These are phyloP conservation scores for Corydoras sp. DNA, from an alignment of 2,113 vertebrate species.

Conservation along the genomic window DNA sequence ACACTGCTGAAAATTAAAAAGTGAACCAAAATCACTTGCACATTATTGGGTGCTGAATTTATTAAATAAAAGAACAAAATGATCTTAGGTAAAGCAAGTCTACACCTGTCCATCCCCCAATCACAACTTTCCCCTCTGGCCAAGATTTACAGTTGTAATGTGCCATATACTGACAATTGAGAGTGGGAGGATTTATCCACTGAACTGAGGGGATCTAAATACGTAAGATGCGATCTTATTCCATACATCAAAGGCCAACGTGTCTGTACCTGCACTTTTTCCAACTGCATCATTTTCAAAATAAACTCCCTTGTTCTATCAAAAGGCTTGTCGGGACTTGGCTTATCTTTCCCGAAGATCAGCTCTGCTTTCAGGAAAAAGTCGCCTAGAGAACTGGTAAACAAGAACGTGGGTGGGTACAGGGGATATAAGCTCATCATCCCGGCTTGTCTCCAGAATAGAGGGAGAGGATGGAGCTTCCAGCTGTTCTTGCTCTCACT, in stretches of 20 bases:
- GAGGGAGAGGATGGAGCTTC: conserved; percentile 19
- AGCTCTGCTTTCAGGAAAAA: background rate
- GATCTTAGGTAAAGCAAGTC: too few relatives aligned
- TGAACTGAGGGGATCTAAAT: background rate
- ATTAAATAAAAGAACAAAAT: too few relatives aligned
- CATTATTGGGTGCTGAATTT: too few relatives aligned
- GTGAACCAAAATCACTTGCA: too few relatives aligned
- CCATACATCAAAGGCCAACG: background rate
- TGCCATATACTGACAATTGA: too few relatives aligned
- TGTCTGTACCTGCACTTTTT: background rate
- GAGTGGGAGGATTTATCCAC: too few relatives aligned
- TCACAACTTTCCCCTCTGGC: too few relatives aligned
- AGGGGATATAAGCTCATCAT: background rate
- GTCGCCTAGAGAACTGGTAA: background rate
- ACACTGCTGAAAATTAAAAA: too few relatives aligned
- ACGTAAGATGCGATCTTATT: background rate
- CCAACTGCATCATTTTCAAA: background rate
- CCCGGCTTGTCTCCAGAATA: conserved; percentile 18
- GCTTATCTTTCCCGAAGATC: background rate
- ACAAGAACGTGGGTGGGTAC: background rate
- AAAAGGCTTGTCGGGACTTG: conserved; percentile 3
- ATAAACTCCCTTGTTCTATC: background rate
- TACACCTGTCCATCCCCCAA: too few relatives aligned
- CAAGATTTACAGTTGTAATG: too few relatives aligned
- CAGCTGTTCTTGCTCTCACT: background rate